These are phyloP conservation scores for Echinarachnius parma DNA, from an alignment of 53 echinoderm and acorn worm species.

Conservation along the genomic window DNA sequence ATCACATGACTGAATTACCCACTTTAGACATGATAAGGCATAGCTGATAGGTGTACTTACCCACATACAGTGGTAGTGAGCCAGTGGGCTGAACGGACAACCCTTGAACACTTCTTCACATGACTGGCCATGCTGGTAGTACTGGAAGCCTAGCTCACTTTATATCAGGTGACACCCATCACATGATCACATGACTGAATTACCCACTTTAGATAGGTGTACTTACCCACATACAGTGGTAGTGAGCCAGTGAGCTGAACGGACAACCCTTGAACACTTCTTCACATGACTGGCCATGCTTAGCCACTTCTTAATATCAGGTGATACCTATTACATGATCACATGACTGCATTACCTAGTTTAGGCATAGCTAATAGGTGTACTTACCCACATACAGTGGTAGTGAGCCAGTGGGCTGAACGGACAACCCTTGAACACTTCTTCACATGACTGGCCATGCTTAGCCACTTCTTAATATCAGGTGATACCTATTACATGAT, in stretches of 20 bases:
- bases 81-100: conserved; percentile 89
- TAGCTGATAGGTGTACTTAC: conserved; percentile 53
- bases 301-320: too few species aligned
- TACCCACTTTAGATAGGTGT: too few species aligned
- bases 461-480: too few species aligned
- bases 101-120: conserved; percentile 88
- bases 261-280: conserved; percentile 84
- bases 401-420: conserved; percentile 97
- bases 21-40: background rate
- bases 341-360: too few species aligned
- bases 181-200: too few species aligned
- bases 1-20: too few species aligned
- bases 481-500: too few species aligned
- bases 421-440: conserved; percentile 79
- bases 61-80: conserved; percentile 99
- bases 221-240: conserved; percentile 99
- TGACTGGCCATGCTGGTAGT: conserved; percentile 91
- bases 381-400: conserved; percentile 99
- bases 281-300: conserved; percentile 96
- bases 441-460: conserved; percentile 96
- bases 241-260: conserved; percentile 93
- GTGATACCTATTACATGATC: conserved; percentile 81
- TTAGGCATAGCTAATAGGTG: too few species aligned
- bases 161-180: conserved; percentile 80
- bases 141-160: conserved; percentile 88